Percentiles rank a stretch among this genome's conserved stretches.
phyloP scores from a whole-genome alignment of 2,797 vertebrate species.

The Cirrhinus mrigala region DNA sequence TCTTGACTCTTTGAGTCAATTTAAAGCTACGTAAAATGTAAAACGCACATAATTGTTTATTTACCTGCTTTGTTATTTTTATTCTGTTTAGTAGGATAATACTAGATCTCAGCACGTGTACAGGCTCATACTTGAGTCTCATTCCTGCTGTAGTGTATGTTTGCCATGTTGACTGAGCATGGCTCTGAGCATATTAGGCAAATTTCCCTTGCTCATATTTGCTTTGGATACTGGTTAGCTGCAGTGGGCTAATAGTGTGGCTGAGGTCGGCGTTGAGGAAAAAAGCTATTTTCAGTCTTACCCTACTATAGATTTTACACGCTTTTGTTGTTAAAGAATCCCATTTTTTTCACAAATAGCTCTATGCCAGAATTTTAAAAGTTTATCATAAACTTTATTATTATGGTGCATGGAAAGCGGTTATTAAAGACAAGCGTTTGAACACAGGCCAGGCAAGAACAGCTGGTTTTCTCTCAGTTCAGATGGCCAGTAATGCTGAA shows the following conservation, averaged over 20 bases:
- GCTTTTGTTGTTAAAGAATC: slow-evolving; percentile 58
- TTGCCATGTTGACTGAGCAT: slow-evolving; percentile 28
- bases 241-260: slow-evolving; percentile 19
- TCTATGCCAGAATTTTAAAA: slow-evolving; percentile 63
- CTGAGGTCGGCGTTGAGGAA: not conserved
- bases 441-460: slow-evolving; percentile 65
- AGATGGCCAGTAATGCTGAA: slow-evolving; percentile 60
- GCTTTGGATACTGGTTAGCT: slow-evolving; percentile 31
- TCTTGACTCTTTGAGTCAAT: not conserved
- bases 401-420: slow-evolving; percentile 64
- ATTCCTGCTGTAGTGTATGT: slow-evolving; percentile 1
- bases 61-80: slow-evolving; percentile 12
- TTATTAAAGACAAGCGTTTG: slow-evolving; percentile 66
- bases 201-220: slow-evolving; percentile 32
- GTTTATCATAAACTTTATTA: slow-evolving; percentile 65
- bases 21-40: not conserved
- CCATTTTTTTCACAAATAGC: slow-evolving; percentile 45
- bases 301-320: slow-evolving; percentile 34
- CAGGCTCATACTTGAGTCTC: slow-evolving; percentile 3
- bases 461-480: slow-evolving; percentile 69
- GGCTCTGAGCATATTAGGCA: slow-evolving; percentile 15
- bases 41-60: not conserved
- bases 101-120: slow-evolving; percentile 1
- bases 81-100: not conserved
- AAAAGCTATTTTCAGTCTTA: slow-evolving; percentile 49